Evolutionary conservation across 1,140 invertebrate species (phyloP), one percentile per base, ranked within the genome.

Genomic region (Tribolium castaneum): DNA sequence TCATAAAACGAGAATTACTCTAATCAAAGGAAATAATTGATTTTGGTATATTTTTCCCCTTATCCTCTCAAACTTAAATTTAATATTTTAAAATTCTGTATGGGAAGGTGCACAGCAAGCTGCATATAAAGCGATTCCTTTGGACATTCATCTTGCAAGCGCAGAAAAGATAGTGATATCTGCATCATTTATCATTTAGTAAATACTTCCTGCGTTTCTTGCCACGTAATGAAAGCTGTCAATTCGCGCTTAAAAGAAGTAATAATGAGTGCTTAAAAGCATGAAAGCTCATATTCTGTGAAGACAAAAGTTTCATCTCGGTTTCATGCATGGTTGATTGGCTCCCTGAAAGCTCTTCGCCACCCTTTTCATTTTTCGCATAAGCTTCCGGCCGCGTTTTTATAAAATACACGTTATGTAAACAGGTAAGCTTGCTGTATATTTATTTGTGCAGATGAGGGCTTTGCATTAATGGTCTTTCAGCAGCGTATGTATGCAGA

Each of bases 271-370:
- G 12, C 10, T 54, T 14, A 19, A 16, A 39, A 35, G 25, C 34
- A 14, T 35, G 34, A 75, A 34, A 25, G 22, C 52, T 39, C 22
- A 25, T 12, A 70, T 56, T 75, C 25, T 12, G 12, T n/a, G 25
- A 45, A 75, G 56, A 75, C 72, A 75, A 54, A 75, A 56, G 72
- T 62, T 62, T 62, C 56, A 62, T 62, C 34, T 62, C 56, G 10
- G 25, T 10, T 12, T 56, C 19, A 62, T 35, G 13, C 56, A 34
- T 62, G 56, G 22, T n/a, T 62, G 56, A 62, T 62, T 62, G 56
- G 56, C 56, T 14, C 25, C 25, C n/a, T 35, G 9, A 25, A 62
- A 62, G 25, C 22, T 6, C 56, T 30, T 62, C 9, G 19, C 22
- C 12, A 9, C 56, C n/a, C 25, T 34, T 62, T 19, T 19, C 16